A percentile compares a stretch with the other conserved stretches of the same genome.
These are phyloP conservation scores for Leptopilina myrica DNA, from an alignment of 2,888 invertebrate species.

Conservation along the genomic window DNA sequence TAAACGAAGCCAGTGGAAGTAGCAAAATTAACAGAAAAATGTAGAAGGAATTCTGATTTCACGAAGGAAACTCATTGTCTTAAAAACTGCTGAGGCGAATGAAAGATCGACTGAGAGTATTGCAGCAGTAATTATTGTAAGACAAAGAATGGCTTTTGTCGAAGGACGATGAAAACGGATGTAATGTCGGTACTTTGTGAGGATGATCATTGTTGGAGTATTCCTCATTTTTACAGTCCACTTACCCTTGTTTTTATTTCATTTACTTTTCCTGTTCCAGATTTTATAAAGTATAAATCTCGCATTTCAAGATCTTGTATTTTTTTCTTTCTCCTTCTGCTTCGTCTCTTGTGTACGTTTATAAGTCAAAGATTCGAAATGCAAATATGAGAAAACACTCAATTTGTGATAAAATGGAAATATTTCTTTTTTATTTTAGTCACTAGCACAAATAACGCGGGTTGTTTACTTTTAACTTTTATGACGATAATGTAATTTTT, in stretches of 20 bases:
- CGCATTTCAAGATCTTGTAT: neutral
- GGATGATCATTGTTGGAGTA: slow-evolving; percentile 33
- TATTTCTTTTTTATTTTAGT: no score
- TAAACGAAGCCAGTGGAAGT: neutral
- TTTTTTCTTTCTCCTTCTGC: neutral
- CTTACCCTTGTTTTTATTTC: slow-evolving; percentile 24
- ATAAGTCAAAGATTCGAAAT: neutral
- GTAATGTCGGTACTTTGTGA: slow-evolving; percentile 28
- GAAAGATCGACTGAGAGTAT: slow-evolving; percentile 50
- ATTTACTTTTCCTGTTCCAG: slow-evolving; percentile 20
- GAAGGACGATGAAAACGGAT: slow-evolving; percentile 35
- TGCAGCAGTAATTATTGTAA: slow-evolving; percentile 49
- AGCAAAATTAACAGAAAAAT: slow-evolving; percentile 3
- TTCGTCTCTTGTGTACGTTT: no score
- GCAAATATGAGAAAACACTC: neutral
- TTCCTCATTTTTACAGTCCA: slow-evolving; percentile 21
- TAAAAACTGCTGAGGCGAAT: slow-evolving; percentile 65
- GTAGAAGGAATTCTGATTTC: slow-evolving; percentile 43
- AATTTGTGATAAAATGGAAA: no score
- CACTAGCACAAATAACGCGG: no score
- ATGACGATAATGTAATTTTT: no score
- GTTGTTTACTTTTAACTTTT: no score
- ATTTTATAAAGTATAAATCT: slow-evolving; percentile 16
- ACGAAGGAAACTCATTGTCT: slow-evolving; percentile 69
- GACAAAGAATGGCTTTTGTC: slow-evolving; percentile 43